Evolutionary conservation across 2,113 vertebrate species (phyloP).

Genomic region (Rhinoptilus africanus): DNA sequence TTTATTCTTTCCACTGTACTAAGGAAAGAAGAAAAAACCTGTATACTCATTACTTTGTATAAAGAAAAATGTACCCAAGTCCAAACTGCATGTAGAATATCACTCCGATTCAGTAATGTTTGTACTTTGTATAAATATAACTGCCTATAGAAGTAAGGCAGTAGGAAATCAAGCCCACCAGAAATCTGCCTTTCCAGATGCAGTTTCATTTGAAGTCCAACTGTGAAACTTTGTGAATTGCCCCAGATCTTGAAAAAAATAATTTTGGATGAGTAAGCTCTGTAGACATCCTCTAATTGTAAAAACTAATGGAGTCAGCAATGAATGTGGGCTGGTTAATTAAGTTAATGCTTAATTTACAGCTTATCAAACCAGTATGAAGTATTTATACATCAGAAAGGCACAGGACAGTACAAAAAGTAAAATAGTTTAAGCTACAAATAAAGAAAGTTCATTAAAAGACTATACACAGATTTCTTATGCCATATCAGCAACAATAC

Average conservation of each 20-base stretch:
- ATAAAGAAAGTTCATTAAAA: neutral
- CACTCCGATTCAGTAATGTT: neutral
- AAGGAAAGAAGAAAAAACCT: neutral
- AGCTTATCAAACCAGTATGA: neutral
- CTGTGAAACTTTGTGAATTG: neutral
- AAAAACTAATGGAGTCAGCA: neutral
- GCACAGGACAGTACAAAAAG: neutral
- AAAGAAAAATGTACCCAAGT: neutral
- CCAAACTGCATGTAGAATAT: neutral
- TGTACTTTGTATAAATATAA: neutral
- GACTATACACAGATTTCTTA: neutral
- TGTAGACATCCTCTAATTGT: neutral
- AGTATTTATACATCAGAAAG: slow-evolving; percentile 3
- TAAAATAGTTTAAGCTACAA: neutral
- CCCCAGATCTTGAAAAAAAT: neutral
- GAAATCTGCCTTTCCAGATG: neutral
- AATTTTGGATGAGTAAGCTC: neutral
- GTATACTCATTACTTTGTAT: neutral
- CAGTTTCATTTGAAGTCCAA: neutral
- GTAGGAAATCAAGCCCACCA: neutral
- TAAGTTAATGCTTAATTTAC: slow-evolving; percentile 20
- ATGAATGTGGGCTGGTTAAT: neutral
- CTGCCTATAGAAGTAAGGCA: neutral
- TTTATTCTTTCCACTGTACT: neutral
- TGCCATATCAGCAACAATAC: neutral